These are phyloP conservation scores for Lomographa bimaculata DNA, from an alignment of 2,888 invertebrate genomes.

Conservation along the genomic window DNA sequence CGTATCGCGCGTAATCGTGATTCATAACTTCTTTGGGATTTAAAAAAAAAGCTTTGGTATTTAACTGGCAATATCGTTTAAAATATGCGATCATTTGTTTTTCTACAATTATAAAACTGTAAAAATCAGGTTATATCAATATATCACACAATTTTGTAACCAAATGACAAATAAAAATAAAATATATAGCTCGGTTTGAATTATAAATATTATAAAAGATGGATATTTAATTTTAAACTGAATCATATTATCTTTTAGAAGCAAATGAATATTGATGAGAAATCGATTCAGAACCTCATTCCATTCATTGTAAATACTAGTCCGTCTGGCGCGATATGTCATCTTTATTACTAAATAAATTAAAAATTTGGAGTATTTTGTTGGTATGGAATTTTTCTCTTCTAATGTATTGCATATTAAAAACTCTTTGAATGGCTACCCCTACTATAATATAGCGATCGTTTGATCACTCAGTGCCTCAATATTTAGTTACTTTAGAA, in stretches of 20 bases:
- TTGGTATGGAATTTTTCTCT: constrained; percentile 9
- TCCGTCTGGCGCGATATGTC: constrained; percentile 9
- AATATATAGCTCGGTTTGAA: constrained; percentile 7
- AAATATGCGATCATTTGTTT: constrained; percentile 34
- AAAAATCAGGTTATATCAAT: constrained; percentile 24
- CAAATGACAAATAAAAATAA: constrained; percentile 10
- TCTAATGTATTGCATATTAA: too few species aligned
- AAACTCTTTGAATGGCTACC: too few species aligned
- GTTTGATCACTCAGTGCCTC: constrained; percentile 27
- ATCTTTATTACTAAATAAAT: constrained; percentile 6
- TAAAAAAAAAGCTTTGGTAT: constrained; percentile 39
- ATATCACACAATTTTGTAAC: constrained; percentile 5
- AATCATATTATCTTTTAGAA: constrained; percentile 20
- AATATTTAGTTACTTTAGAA: constrained; percentile 68
- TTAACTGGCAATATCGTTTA: constrained; percentile 41
- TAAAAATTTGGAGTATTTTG: constrained; percentile 1
- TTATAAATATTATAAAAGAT: constrained; percentile 13
- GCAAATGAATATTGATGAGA: constrained; percentile 20
- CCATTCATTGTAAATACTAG: constrained; percentile 9
- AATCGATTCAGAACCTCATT: constrained; percentile 14
- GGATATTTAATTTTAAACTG: constrained; percentile 8
- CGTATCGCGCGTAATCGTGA: constrained; percentile 41
- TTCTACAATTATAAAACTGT: constrained; percentile 16
- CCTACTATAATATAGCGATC: too few species aligned
- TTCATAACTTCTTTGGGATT: constrained; percentile 48